Conservation (phyloP, 2,888 invertebrate species). For the Cataglyphis albicans region DNA sequence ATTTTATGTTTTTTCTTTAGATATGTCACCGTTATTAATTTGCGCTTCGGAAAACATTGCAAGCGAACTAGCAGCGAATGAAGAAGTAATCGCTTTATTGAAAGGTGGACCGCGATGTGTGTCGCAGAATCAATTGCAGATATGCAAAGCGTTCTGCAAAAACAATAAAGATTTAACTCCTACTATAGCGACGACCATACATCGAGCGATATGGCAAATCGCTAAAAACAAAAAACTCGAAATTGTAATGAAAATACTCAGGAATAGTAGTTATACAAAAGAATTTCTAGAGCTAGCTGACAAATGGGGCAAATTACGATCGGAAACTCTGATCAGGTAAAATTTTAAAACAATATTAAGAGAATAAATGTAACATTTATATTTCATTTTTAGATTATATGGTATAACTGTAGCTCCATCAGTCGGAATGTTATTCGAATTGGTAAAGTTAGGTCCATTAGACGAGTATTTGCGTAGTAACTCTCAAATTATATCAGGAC, state of each 20-base stretch:
- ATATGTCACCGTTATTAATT: slow-evolving; percentile 90
- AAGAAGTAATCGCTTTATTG: slow-evolving; percentile 86
- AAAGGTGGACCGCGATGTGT: slow-evolving; percentile 89
- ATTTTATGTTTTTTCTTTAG: slow-evolving; percentile 86
- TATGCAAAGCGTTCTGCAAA: slow-evolving; percentile 88
- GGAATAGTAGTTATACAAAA: slow-evolving; percentile 87
- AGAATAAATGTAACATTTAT: background rate
- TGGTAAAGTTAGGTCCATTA: slow-evolving; percentile 92
- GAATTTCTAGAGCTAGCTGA: slow-evolving; percentile 93
- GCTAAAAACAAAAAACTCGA: slow-evolving; percentile 92
- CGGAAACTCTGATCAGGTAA: slow-evolving; percentile 90
- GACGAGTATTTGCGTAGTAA: slow-evolving; percentile 89
- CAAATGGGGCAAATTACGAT: slow-evolving; percentile 92
- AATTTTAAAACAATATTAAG: background rate
- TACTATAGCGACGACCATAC: slow-evolving; percentile 81
- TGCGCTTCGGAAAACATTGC: slow-evolving; percentile 88
- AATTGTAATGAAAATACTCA: slow-evolving; percentile 93
- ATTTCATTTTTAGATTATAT: slow-evolving; percentile 87
- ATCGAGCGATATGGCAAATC: slow-evolving; percentile 92
- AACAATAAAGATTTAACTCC: slow-evolving; percentile 70
- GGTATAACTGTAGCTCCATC: slow-evolving; percentile 93
- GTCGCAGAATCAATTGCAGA: slow-evolving; percentile 90
- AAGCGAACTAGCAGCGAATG: slow-evolving; percentile 88
- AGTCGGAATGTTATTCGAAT: slow-evolving; percentile 93
- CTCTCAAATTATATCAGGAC: slow-evolving; percentile 87